Evolutionary conservation across 35 echinoderm and acorn worm species (phyloP), one percentile per base, ranked within the genome.

Genomic region (Lytechinus pictus): DNA sequence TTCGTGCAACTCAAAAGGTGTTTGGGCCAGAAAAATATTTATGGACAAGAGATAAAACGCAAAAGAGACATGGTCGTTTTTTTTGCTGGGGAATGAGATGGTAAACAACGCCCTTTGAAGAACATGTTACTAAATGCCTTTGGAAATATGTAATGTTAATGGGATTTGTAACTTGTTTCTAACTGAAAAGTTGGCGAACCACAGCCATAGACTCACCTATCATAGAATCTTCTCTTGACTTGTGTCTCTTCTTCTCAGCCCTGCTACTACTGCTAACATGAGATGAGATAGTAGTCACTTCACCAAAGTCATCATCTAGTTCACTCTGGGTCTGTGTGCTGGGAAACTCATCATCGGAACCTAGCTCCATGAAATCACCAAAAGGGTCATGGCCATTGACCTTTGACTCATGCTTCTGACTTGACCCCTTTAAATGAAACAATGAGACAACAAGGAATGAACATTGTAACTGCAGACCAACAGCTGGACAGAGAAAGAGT

Each of bases 321-420:
- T 96, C 96, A 86, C 56, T 53, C 11, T 91, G 86, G 86, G 14
- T 61, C 51, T 92, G 66, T 5, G 86, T 86, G 27, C 52, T 94
- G 9, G 54, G 55, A 55, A 96, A 96, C 29, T 96, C 96, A 79
- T 95, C 96, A n/a, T 96, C 96, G 3, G 54, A 94, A 0, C 94
- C 87, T 16, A 61, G 54, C 27, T 94, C 94, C 96, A 95, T 95
- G 13, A 12, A 28, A n/a, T 96, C 96, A 9, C 92, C 92, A 93
- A 93, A 93, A 11, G 53, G 92, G n/a, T 93, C 92, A 57, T 28
- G 53, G 56, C 52, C n/a, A 16, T 2, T 93, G 92, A 55, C 54
- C 88, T 90, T 90, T 90, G 88, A 90, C 10, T 16, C 88, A 28
- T 90, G 88, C 27, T 54, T 93, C 29, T 55, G 27, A 28, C 53